Evolutionary conservation across 2,113 vertebrate species (phyloP), one percentile per base, ranked within the genome.

Genomic region (Podiceps cristatus): DNA sequence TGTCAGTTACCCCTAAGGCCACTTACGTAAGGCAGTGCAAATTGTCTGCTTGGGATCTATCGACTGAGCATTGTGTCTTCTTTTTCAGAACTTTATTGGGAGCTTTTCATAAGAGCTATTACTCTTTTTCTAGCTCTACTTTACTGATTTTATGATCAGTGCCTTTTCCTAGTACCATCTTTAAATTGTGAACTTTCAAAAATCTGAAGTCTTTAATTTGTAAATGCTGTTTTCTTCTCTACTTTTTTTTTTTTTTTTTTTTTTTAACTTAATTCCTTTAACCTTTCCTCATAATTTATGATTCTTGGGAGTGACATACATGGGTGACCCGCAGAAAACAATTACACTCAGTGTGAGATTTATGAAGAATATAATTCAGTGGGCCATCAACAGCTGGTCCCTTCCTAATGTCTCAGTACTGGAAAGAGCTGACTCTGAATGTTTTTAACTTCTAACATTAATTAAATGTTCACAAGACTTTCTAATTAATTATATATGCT

Each of bases 401-500:
- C 31, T 77, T 95, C 52, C 58, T 77, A 89, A 16, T 5, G 11
- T 76, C 40, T 93, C 40, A 68, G 73, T 93, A 87, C 11, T 47
- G 19, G 33, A 89, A 94, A 35, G 19, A 91, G 85, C 31, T 88
- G 86, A 88, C 55, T 88, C 53, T 6, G 13, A 82, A 77, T 44
- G 15, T 45, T 94, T 96, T 68, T 74, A 68, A 50, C 11, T 83
- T 93, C 44, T 68, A 82, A 82, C 18, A 55, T 91, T 85, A 92
- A 94, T 95, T 89, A 94, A 90, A 77, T 66, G 3, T 87, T 96
- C 91, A 91, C n/a, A 93, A 91, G 78, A 62, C 4, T 86, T 93
- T 88, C 23, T 69, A 79, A 90, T 86, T 96, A 88, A 94, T 94
- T 89, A 77, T 77, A 50, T 55, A 33, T n/a, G 50, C 9, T 59